Base-by-base conservation (phyloP, 2,797 vertebrate species). In the Balearica regulorum region DNA sequence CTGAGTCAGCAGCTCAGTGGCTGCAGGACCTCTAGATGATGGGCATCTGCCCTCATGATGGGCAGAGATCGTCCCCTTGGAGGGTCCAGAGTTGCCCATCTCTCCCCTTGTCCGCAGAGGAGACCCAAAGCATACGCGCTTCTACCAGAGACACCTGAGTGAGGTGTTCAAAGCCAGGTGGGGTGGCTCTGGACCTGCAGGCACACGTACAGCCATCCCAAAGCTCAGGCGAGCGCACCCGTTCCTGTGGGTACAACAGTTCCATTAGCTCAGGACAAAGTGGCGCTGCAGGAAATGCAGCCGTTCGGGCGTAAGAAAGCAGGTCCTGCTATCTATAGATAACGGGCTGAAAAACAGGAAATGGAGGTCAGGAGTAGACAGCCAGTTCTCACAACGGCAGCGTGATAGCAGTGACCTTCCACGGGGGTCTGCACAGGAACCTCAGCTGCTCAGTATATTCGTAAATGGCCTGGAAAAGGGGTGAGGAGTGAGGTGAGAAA, bases 311-410 rank as follows among this genome's bases (percentile, higher is more conserved):
- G 1, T 55, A 82, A 90, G 78, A 72, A 80, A 89, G 54, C 0
- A 0, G 16, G 77, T 77, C 90, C 78, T 87, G 62, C 53, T 90
- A 41, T 76, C 73, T 82, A 10, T 35, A 94, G 89, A 84, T 61
- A 95, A 86, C 0, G 6, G 80, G 69, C 33, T 88, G 81, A 82
- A 95, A 96, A 95, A 93, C 68, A 95, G 92, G 95, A 96, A 96
- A 66, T 0, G 0, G 75, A 77, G 92, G 81, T 85, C 89, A 83
- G 73, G 78, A 94, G 68, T 21, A 95, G 75, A 49, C 76, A 82
- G 62, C 5, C 55, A 29, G 51, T 66, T 89, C 86, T 94, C 77
- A 66, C 58, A 62, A 31, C 2, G 5, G 73, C 61, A 53, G 53
- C 0, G 0, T 41, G 89, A 94, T n/a, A 90, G 89, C 81, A 55